Conservation (phyloP, 92 coral and sea anemone genomes). For the Paragorgia papillata region DNA sequence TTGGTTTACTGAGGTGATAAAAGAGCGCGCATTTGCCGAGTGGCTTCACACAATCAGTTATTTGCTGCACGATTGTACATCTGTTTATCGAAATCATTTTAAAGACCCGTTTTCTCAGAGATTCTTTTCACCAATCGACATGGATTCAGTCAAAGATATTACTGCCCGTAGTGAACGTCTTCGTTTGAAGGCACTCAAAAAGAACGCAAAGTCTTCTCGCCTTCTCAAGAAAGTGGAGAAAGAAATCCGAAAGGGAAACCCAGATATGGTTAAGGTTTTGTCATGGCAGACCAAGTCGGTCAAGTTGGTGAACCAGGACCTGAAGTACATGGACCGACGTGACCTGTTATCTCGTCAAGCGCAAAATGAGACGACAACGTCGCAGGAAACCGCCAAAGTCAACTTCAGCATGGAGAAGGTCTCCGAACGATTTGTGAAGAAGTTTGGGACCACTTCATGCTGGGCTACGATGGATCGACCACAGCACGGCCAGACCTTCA, state of each 20-base stretch:
- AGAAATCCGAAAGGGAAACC: background rate
- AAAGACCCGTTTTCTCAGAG: too few relatives aligned
- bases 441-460: conserved; percentile 24
- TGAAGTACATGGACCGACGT: too few relatives aligned
- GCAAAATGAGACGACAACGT: too few relatives aligned
- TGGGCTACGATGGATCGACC: background rate
- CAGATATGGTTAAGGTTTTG: background rate
- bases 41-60: too few relatives aligned
- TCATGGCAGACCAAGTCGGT: background rate
- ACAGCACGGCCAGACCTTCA: background rate
- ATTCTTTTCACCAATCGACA: too few relatives aligned
- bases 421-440: conserved; percentile 44
- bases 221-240: background rate
- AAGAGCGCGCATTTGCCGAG: too few relatives aligned
- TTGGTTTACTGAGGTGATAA: too few relatives aligned
- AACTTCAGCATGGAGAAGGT: background rate
- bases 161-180: background rate
- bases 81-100: too few relatives aligned
- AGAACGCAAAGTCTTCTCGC: background rate
- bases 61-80: too few relatives aligned
- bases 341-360: too few relatives aligned
- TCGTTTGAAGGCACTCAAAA: background rate
- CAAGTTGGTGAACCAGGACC: background rate
- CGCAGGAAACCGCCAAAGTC: too few relatives aligned
- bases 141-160: background rate